A percentile compares a stretch with the other conserved stretches of the same genome.
Evolutionary conservation across 2,113 vertebrate species (phyloP).

Genomic region (Oryzias curvinotus): DNA sequence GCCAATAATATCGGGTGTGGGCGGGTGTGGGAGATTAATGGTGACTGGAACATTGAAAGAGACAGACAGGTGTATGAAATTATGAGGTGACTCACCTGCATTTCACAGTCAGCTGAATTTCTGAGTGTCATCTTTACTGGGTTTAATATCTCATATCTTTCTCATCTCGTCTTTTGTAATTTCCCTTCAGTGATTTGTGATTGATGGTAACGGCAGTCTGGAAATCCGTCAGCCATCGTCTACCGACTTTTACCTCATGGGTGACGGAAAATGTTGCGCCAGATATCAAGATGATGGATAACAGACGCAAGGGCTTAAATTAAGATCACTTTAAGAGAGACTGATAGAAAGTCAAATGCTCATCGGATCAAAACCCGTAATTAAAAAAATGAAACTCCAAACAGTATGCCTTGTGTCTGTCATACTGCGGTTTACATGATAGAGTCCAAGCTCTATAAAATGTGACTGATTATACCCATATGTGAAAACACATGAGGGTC

Average conservation of each 20-base stretch:
- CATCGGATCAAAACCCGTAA: not conserved
- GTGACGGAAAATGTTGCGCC: not conserved
- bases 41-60: constrained; percentile 15
- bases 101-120: constrained; percentile 19
- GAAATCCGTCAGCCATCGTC: not conserved
- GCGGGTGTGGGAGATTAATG: constrained; percentile 24
- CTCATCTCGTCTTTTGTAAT: not conserved
- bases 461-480: too few relatives aligned
- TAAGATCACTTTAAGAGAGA: not conserved
- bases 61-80: constrained; percentile 8
- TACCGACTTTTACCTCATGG: not conserved
- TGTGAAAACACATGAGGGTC: too few relatives aligned
- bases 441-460: too few relatives aligned
- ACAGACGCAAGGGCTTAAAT: not conserved
- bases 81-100: constrained; percentile 11
- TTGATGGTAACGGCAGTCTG: constrained; percentile 4
- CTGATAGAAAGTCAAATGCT: not conserved
- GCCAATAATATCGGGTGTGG: constrained; percentile 20
- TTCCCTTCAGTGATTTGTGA: not conserved
- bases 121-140: constrained; percentile 6
- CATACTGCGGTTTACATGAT: too few relatives aligned
- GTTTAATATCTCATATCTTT: constrained; percentile 1
- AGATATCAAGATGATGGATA: not conserved
- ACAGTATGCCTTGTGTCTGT: not conserved
- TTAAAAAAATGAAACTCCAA: not conserved